Evolutionary conservation across 2,888 invertebrate genomes (phyloP), one percentile per base, ranked within the genome.

Genomic region (Linnaemya tessellans): DNA sequence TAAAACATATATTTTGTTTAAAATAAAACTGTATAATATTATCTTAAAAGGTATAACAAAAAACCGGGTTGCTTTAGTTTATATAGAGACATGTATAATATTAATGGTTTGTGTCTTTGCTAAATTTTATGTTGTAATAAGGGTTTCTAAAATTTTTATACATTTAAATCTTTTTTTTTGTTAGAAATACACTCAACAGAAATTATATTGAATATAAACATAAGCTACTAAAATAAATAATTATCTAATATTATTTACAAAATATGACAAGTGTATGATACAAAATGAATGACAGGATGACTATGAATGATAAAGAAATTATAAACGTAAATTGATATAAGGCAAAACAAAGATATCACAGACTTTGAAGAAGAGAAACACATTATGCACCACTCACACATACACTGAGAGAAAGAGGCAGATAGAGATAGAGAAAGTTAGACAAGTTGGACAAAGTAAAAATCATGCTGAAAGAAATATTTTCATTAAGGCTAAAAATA

Each of bases 231-330:
- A 73, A 80, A 77, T 58, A 51, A 67, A 64, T 60, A 71, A 65
- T 43, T 60, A 11, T 75, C 2, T 77, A 56, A 62, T 70, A 70
- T 35, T 80, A 80, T 78, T 78, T 86, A 84, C 84, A 80, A 81
- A 80, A 70, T 70, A 74, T 83, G 80, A 51, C 11, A 68, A 80
- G 86, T 86, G 86, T 86, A 86, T 86, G 86, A 84, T 86, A 86
- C 86, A 86, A 80, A 70, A 85, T 85, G 85, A 75, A 80, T 82
- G 85, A 18, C 30, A 65, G 56, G 84, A 75, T 58, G 51, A 20
- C 10, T 43, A 54, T 84, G 84, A 80, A 58, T 85, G 85, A 85
- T 38, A 67, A 68, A 68, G 46, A 56, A 67, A 80, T 62, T 51
- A 68, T 54, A 74, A 65, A 25, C 35, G 11, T 11, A 3, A 67